Conservation (phyloP, 1,140 invertebrate species). For the Papilio dardanus region DNA sequence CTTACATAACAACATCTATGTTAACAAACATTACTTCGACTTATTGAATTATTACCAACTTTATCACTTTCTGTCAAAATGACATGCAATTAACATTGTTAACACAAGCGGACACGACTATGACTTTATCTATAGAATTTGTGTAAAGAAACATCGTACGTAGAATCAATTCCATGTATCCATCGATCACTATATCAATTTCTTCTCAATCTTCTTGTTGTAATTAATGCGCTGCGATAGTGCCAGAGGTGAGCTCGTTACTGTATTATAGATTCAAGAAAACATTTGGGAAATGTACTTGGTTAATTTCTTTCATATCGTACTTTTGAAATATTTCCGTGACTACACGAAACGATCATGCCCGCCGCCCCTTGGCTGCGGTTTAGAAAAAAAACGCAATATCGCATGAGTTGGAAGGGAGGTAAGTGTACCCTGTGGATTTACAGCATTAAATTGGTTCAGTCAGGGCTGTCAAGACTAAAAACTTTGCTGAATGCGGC, state of each 20-base stretch:
- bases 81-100: constrained; percentile 36
- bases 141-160: constrained; percentile 26
- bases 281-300: constrained; percentile 7
- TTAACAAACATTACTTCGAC: constrained; percentile 26
- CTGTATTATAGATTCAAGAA: constrained; percentile 30
- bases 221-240: constrained; percentile 30
- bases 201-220: constrained; percentile 18
- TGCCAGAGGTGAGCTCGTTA: background rate
- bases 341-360: constrained; percentile 61
- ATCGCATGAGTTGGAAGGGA: constrained; percentile 79
- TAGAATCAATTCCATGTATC: constrained; percentile 36
- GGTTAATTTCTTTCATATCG: background rate
- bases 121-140: constrained; percentile 35
- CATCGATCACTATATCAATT: constrained; percentile 36
- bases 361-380: constrained; percentile 57
- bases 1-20: constrained; percentile 33
- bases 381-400: constrained; percentile 81
- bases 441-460: constrained; percentile 80
- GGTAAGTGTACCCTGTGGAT: constrained; percentile 79
- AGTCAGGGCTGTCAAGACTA: constrained; percentile 69
- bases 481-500: constrained; percentile 58
- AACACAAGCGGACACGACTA: constrained; percentile 29
- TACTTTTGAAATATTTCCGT: constrained; percentile 57
- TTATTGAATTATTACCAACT: constrained; percentile 35
- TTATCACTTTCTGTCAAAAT: constrained; percentile 33